phyloP scores from a whole-genome alignment of 2,113 vertebrate genomes.

The Alligator mississippiensis region DNA sequence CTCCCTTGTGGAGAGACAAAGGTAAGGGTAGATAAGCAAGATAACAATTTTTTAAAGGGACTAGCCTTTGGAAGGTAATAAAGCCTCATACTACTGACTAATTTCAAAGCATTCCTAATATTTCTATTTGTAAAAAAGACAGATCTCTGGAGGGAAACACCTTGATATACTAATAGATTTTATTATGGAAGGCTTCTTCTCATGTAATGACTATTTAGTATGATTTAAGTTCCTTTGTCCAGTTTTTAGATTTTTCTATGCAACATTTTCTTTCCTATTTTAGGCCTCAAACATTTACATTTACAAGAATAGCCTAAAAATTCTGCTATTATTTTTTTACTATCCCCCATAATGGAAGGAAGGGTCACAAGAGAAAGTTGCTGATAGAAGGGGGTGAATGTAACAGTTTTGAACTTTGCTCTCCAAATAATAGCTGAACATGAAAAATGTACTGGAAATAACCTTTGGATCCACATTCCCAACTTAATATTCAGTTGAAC shows the following conservation, averaged over 20 bases:
- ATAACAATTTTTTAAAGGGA: background rate
- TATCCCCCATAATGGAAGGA: background rate
- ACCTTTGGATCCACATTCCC: background rate
- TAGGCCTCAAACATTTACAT: background rate
- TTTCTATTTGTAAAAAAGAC: slow-evolving; percentile 21
- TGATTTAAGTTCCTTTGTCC: background rate
- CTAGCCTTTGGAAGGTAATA: background rate
- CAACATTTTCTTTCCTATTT: background rate
- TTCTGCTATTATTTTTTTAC: background rate
- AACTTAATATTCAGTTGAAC: background rate
- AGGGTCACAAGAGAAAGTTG: background rate
- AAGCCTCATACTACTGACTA: slow-evolving; percentile 16
- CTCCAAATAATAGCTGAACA: background rate
- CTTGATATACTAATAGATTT: background rate
- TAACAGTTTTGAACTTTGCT: background rate
- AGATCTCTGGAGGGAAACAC: background rate
- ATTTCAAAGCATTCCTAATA: slow-evolving; percentile 50
- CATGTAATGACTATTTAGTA: background rate
- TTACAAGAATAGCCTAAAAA: background rate
- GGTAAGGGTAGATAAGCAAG: slow-evolving; percentile 1
- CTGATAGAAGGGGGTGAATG: background rate
- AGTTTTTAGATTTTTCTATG: background rate
- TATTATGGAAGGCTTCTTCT: background rate
- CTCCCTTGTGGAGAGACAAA: slow-evolving; percentile 16
- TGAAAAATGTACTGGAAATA: background rate